Base-by-base conservation (phyloP, 2,113 vertebrate genomes). In the Muntiacus reevesi region DNA sequence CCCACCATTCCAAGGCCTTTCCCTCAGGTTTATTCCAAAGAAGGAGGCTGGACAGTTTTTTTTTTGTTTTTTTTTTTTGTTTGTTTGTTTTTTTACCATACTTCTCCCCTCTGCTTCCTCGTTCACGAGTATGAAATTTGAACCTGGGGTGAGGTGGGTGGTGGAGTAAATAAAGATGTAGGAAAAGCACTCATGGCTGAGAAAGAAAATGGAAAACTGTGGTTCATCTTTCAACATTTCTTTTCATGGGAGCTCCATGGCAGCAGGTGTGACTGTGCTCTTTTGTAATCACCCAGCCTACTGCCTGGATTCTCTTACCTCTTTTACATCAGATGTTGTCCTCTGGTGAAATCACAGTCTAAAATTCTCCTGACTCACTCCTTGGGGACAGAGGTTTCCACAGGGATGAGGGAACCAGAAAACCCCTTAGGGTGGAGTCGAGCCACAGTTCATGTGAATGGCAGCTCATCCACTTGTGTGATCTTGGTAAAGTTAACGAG, bases 361-460 rank as follows among this genome's bases (percentile, higher is more conserved):
- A 1, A 55, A 96, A 94, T 94, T 94, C 25, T 78, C 43, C 60
- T 92, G 93, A 94, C n/a, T 94, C 79, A 82, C 10, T 59, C 30
- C 33, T 33, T 50, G 71, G 67, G 92, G 4, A 91, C 28, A 67
- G 30, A 96, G 16, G 74, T 43, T 95, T n/a, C 50, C 60, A 64
- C 27, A 47, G 30, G 59, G 74, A 43, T 92, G 94, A 54, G 21
- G 62, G 74, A 95, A 57, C 55, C 40, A 43, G 40, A 57, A 74
- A 74, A 93, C 40, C 47, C 59, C 76, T 71, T 27, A 82, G 64
- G 81, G 36, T 89, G 62, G 43, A 79, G 6, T 25, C 30, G 67
- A 40, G 71, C 27, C 88, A 91, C 33, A 78, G 76, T 12, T 64
- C 64, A 71, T 60, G 5, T 13, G 55, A 82, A 60, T 14, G 10